These are phyloP conservation scores for Rousettus leschenaultii DNA, from an alignment of 2,113 vertebrate species.

Conservation along the genomic window DNA sequence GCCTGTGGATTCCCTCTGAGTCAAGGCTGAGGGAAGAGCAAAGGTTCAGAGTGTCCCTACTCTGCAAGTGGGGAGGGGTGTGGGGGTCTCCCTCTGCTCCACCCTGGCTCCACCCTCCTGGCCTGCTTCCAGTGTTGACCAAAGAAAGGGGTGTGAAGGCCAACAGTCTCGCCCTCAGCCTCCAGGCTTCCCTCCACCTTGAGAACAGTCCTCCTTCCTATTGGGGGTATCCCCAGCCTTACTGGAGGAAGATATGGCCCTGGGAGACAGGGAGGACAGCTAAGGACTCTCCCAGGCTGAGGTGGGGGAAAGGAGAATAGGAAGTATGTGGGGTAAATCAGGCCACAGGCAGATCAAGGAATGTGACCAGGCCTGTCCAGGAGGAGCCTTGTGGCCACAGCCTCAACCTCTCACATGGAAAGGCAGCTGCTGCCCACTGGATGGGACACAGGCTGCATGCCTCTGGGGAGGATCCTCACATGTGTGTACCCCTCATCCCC, in stretches of 20 bases:
- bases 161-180: neutral
- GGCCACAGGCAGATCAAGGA: slow-evolving; percentile 53
- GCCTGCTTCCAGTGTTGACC: neutral
- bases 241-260: neutral
- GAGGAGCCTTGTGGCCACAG: neutral
- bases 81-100: neutral
- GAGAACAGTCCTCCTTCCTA: neutral
- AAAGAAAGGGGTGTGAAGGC: neutral
- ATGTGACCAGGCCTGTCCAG: slow-evolving; percentile 68
- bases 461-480: neutral
- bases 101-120: neutral
- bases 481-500: neutral
- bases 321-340: slow-evolving; percentile 34
- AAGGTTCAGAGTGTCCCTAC: slow-evolving; percentile 50
- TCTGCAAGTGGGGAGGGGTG: neutral
- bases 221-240: slow-evolving; percentile 9
- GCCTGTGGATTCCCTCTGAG: slow-evolving; percentile 17
- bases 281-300: neutral
- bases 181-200: neutral
- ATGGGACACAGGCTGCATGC: neutral
- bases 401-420: neutral
- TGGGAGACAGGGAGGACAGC: neutral
- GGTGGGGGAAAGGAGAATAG: slow-evolving; percentile 26
- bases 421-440: slow-evolving; percentile 6
- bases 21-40: slow-evolving; percentile 52